A percentile compares a stretch with the other conserved stretches of the same genome.
Evolutionary conservation across 2,888 invertebrate species (phyloP).

Genomic region (Acanthacorydalis orientalis): DNA sequence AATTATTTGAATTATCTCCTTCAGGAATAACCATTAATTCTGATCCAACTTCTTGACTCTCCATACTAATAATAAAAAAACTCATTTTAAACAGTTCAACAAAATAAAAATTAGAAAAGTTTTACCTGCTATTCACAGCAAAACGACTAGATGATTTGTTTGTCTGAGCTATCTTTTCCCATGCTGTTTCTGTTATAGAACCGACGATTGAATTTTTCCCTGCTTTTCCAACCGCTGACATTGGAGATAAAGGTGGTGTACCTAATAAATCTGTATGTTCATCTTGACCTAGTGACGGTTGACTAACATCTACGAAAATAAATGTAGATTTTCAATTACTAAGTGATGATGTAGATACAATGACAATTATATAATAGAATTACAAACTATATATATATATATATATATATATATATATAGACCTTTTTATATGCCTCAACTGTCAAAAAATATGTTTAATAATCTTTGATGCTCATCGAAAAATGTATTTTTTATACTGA

Average conservation of each 20-base stretch:
- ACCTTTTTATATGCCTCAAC: too few relatives aligned
- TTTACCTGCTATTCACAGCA: neutral
- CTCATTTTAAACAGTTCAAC: neutral
- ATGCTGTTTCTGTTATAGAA: neutral
- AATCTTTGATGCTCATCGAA: too few relatives aligned
- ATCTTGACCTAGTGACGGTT: constrained; percentile 56
- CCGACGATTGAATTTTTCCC: constrained; percentile 3
- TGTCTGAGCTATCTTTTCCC: neutral
- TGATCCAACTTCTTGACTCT: constrained; percentile 75
- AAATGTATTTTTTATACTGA: too few relatives aligned
- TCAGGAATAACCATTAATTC: constrained; percentile 82
- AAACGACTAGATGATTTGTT: neutral
- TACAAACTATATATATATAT: too few relatives aligned
- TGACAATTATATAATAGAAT: neutral
- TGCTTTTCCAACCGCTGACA: constrained; percentile 16
- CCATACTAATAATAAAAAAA: constrained; percentile 33
- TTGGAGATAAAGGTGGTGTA: constrained; percentile 43
- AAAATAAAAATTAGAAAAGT: neutral
- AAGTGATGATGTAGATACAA: neutral
- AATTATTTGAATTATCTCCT: constrained; percentile 39
- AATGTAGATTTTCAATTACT: neutral
- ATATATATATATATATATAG: too few relatives aligned
- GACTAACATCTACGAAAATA: constrained; percentile 43
- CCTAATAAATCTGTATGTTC: constrained; percentile 32
- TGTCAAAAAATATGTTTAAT: too few relatives aligned